Evolutionary conservation across 2,888 invertebrate species (phyloP), one percentile per base, ranked within the genome.

Genomic region (Xestia xanthographa): DNA sequence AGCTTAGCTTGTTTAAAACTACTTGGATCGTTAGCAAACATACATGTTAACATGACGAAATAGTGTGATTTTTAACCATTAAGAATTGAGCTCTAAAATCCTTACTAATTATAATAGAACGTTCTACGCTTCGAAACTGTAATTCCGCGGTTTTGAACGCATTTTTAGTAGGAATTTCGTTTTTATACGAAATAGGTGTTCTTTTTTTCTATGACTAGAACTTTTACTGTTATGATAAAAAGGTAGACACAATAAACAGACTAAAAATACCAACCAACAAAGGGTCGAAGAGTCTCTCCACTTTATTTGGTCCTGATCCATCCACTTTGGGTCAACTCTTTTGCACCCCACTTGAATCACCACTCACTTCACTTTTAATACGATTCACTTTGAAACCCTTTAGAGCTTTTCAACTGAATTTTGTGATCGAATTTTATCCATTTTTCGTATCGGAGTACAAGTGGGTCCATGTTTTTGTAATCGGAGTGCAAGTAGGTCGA

Each of bases 281-380:
- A 62, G 45, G 22, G 26, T 29, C 38, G 60, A 34, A 41, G 22
- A 45, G 9, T 41, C 48, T 53, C 12, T 53, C 60, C 48, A 74
- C 29, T 72, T 66, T 43, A 66, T 60, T 60, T 60, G 17, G 26
- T 5, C 34, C 22, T n/a, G 22, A 60, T 43, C 58, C 12, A 34
- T 2, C n/a, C 71, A 66, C 48, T 75, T 58, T 38, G 6, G 34
- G 0, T 22, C 8, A n/a, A 41, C 1, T 38, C 22, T 34, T 75
- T 48, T 12, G 43, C n/a, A 41, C 66, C 60, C 41, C 41, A 58
- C 48, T 76, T 60, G 34, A 62, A 45, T n/a, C 29, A 50, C 20
- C 38, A 68, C 45, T 45, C 29, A 53, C 20, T 78, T 41, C 20
- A 78, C 38, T 56, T 77, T 45, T 41, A 9, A 75, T 34, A 22